Conservation (phyloP, 1,140 invertebrate genomes). For the Cyclina sinensis region DNA sequence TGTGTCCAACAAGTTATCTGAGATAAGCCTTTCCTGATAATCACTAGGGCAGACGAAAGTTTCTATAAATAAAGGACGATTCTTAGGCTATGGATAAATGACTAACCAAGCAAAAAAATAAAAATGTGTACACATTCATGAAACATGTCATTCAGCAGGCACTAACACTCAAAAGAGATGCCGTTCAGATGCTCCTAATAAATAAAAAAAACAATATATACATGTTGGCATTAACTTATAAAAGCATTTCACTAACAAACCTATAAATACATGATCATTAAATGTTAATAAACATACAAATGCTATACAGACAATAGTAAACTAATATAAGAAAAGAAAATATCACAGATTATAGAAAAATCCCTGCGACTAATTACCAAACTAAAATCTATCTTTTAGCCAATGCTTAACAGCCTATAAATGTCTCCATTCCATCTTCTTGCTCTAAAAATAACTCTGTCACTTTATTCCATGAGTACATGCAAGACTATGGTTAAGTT, state of each 20-base stretch:
- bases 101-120: too few relatives aligned
- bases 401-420: background rate
- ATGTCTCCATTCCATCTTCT: background rate
- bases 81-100: too few relatives aligned
- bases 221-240: slow-evolving; percentile 4
- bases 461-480: background rate
- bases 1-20: too few relatives aligned
- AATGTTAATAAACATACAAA: background rate
- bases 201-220: slow-evolving; percentile 30
- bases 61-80: too few relatives aligned
- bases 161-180: background rate
- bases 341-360: slow-evolving; percentile 30
- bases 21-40: too few relatives aligned
- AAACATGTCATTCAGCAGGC: too few relatives aligned
- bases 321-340: background rate
- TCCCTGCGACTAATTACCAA: background rate
- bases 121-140: too few relatives aligned
- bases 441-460: background rate
- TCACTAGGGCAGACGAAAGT: too few relatives aligned
- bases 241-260: slow-evolving; percentile 20
- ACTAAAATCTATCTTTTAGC: background rate
- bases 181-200: background rate
- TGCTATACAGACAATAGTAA: background rate
- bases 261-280: slow-evolving; percentile 4
- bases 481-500: too few relatives aligned